Evolutionary conservation across 1,140 invertebrate genomes (phyloP).

Genomic region (Fragariocoptes setiger): DNA sequence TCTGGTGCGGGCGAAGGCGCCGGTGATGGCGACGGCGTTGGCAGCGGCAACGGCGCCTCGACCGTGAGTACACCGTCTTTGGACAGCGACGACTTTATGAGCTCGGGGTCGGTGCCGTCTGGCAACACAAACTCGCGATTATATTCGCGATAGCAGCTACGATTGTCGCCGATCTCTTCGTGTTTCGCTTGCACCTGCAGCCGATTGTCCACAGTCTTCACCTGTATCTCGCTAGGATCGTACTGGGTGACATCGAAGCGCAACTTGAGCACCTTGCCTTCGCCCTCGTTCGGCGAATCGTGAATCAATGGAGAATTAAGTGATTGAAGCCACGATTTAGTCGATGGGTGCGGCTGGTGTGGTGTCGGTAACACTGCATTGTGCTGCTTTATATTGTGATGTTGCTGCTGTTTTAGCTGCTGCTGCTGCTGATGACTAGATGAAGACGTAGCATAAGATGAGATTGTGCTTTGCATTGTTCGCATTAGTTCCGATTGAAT

Average conservation of each 20-base stretch:
- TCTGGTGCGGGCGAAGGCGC: too few relatives aligned
- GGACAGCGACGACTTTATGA: constrained; percentile 54
- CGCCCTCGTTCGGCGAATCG: constrained; percentile 54
- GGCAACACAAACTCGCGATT: constrained; percentile 74
- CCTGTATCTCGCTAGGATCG: constrained; percentile 70
- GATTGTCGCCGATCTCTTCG: constrained; percentile 71
- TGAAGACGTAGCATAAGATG: constrained; percentile 1
- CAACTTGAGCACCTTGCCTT: constrained; percentile 49
- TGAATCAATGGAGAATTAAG: constrained; percentile 67
- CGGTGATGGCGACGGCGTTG: too few relatives aligned
- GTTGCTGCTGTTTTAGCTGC: too few relatives aligned
- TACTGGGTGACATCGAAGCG: constrained; percentile 79
- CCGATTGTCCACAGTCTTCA: constrained; percentile 83
- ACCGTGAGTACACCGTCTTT: constrained; percentile 74
- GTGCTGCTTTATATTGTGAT: constrained; percentile 5
- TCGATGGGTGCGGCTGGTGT: constrained; percentile 10
- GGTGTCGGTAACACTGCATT: constrained; percentile 4
- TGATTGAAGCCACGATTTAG: constrained; percentile 33
- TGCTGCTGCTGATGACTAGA: too few relatives aligned
- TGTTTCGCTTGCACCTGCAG: constrained; percentile 77
- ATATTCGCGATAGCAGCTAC: constrained; percentile 77
- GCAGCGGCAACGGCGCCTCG: constrained; percentile 48
- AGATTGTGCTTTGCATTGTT: neutral
- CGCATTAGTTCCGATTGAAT: constrained; percentile 69
- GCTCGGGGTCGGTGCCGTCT: constrained; percentile 60